Conservation (phyloP, 1,140 invertebrate species). For the Meloidogyne floridensis region DNA sequence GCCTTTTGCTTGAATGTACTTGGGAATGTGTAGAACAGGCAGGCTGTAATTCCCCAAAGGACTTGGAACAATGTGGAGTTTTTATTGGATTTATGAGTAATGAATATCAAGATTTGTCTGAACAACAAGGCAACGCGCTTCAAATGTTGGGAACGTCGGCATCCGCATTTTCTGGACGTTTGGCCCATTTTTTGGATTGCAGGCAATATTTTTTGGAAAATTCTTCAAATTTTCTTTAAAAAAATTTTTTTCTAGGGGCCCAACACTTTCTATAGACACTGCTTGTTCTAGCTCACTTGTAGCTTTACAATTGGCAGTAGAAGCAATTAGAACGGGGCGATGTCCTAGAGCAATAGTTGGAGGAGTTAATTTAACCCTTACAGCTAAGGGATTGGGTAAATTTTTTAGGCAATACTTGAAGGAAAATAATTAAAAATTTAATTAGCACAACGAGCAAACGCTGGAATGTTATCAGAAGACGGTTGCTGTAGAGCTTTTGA, state of each 20-base stretch:
- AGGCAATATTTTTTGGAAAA: conserved; percentile 71
- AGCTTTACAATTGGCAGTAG: conserved; percentile 80
- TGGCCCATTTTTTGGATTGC: conserved; percentile 55
- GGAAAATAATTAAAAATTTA: too few species aligned
- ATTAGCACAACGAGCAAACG: conserved; percentile 81
- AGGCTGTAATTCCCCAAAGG: conserved; percentile 14
- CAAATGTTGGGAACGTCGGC: conserved; percentile 33
- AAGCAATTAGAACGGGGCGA: conserved; percentile 79
- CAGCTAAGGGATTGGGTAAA: conserved; percentile 74
- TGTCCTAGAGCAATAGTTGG: conserved; percentile 86
- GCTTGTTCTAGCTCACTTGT: conserved; percentile 90
- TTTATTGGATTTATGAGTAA: conserved; percentile 49
- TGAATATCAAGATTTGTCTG: conserved; percentile 41
- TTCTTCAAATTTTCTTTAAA: conserved; percentile 25
- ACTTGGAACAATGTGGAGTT: conserved; percentile 39
- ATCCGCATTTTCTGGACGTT: conserved; percentile 38
- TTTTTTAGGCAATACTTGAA: too few species aligned
- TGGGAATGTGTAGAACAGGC: conserved; percentile 66
- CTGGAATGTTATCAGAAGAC: conserved; percentile 84
- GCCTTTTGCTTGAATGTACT: conserved; percentile 69
- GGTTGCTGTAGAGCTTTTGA: conserved; percentile 91
- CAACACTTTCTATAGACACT: conserved; percentile 88
- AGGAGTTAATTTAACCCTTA: conserved; percentile 81
- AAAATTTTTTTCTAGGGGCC: conserved; percentile 71
- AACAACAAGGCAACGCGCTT: conserved; percentile 35